A percentile compares a stretch with the other conserved stretches of the same genome.
Conservation (phyloP, 2,888 invertebrate species). For the Sepioteuthis lessoniana region DNA sequence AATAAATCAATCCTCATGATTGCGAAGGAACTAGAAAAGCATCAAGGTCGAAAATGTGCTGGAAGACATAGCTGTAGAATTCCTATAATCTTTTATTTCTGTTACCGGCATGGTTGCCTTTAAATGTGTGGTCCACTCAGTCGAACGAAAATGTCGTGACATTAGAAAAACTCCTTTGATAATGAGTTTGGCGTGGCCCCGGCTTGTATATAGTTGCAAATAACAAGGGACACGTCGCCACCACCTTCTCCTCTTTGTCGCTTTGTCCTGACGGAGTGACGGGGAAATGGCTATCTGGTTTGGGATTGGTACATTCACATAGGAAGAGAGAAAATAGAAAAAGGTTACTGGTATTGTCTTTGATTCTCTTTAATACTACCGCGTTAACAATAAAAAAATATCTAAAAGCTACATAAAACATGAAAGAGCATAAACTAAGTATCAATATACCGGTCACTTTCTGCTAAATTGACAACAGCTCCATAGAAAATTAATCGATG, state of each 20-base stretch:
- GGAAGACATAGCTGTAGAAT: too few species aligned
- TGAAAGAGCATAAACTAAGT: background rate
- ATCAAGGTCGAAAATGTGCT: too few species aligned
- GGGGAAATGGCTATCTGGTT: background rate
- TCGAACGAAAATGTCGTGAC: background rate
- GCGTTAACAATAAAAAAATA: background rate
- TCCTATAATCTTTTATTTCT: too few species aligned
- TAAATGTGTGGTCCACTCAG: background rate
- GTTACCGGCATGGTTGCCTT: background rate
- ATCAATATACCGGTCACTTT: background rate
- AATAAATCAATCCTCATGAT: too few species aligned
- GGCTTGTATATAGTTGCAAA: background rate
- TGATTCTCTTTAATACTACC: background rate
- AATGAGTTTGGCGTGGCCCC: background rate
- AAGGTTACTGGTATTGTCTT: background rate
- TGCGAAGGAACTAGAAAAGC: too few species aligned
- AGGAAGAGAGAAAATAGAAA: background rate
- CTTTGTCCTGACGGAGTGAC: background rate
- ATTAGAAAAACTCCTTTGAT: background rate
- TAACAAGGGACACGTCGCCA: background rate
- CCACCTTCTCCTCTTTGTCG: background rate
- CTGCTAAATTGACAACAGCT: background rate
- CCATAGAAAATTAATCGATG: background rate
- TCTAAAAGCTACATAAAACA: background rate
- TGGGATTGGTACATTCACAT: background rate